A percentile compares a stretch with the other conserved stretches of the same genome.
Evolutionary conservation across 2,113 vertebrate species (phyloP).

Genomic region (Alectura lathami): DNA sequence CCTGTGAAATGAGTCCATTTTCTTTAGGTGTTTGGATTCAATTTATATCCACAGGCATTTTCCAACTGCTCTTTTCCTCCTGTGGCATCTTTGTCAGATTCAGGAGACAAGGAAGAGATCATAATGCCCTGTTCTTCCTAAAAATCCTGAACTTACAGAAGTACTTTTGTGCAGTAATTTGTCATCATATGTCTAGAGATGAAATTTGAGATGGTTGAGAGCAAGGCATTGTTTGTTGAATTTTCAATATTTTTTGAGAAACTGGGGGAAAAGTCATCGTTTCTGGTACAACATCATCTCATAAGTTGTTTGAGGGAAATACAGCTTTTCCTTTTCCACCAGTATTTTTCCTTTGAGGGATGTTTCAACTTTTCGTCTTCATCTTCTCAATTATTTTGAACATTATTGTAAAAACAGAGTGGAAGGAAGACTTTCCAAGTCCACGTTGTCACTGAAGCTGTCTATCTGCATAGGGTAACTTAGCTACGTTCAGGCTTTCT

Average conservation of each 20-base stretch:
- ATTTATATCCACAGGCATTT: not conserved
- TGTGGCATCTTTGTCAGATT: not conserved
- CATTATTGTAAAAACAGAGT: not conserved
- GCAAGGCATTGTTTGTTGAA: not conserved
- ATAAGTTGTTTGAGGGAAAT: not conserved
- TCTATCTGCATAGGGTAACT: slow-evolving; percentile 1
- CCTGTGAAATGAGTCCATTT: not conserved
- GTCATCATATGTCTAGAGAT: not conserved
- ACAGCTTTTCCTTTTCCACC: not conserved
- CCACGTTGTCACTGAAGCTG: not conserved
- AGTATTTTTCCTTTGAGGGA: not conserved
- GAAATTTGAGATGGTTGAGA: not conserved
- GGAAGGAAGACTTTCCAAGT: not conserved
- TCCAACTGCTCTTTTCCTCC: not conserved
- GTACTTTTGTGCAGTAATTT: not conserved
- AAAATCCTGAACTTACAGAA: not conserved
- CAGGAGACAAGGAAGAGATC: not conserved
- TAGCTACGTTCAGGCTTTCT: not conserved
- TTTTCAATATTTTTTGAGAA: not conserved
- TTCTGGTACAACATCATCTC: not conserved
- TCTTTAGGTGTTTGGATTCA: not conserved
- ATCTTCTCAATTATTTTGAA: slow-evolving; percentile 5
- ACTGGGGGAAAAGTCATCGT: not conserved
- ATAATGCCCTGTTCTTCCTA: not conserved
- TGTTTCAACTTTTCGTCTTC: not conserved